Evolutionary conservation across 2,797 vertebrate genomes (phyloP).

Genomic region (Poeciliopsis paucimaculata): DNA sequence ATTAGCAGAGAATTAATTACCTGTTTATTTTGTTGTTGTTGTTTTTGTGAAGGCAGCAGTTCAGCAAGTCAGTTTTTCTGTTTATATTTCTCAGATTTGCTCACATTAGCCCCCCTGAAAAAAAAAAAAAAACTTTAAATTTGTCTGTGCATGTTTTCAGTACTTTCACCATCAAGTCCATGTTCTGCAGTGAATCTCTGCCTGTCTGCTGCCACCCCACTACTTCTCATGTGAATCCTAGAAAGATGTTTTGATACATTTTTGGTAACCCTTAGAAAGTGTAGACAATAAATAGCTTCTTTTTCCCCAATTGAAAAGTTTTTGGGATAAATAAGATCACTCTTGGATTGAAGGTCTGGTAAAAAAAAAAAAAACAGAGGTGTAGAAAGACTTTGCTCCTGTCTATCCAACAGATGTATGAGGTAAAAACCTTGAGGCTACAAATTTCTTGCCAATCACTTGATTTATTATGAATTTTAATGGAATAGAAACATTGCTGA

Average conservation of each 20-base stretch:
- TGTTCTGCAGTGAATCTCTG: background rate
- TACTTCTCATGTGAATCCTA: background rate
- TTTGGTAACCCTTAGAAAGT: conserved; percentile 44
- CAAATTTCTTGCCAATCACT: background rate
- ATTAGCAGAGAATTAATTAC: background rate
- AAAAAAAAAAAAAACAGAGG: conserved; percentile 38
- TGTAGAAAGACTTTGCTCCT: conserved; percentile 60
- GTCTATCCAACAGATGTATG: conserved; percentile 46
- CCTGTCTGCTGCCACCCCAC: background rate
- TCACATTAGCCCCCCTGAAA: background rate
- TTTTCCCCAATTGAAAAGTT: conserved; percentile 72
- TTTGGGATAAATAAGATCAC: conserved; percentile 69
- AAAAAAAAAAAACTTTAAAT: background rate
- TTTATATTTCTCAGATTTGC: background rate
- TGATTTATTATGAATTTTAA: background rate
- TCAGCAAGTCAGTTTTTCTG: background rate
- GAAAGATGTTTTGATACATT: background rate
- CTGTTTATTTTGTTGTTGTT: background rate
- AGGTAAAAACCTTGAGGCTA: conserved; percentile 62
- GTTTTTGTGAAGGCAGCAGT: background rate
- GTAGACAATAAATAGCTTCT: conserved; percentile 61
- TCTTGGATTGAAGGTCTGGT: conserved; percentile 48
- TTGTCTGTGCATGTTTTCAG: background rate
- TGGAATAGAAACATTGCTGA: background rate
- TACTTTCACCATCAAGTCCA: background rate